phyloP scores from a whole-genome alignment of 1,140 invertebrate genomes.

The Apolygus lucorum region DNA sequence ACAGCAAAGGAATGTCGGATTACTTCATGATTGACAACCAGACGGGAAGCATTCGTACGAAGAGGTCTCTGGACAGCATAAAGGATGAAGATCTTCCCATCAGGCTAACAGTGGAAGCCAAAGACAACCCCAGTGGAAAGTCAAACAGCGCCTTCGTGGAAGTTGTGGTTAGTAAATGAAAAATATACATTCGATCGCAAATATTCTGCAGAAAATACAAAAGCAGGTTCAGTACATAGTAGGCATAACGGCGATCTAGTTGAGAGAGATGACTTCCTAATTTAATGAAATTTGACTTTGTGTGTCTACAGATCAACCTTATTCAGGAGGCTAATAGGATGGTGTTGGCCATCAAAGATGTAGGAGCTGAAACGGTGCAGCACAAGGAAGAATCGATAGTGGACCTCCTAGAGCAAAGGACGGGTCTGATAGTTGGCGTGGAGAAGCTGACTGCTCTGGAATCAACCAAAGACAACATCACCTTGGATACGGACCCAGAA shows the following conservation, averaged over 20 bases:
- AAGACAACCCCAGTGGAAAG: slow-evolving; percentile 59
- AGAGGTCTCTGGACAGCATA: slow-evolving; percentile 58
- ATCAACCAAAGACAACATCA: slow-evolving; percentile 56
- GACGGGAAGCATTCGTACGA: slow-evolving; percentile 64
- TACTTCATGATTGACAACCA: slow-evolving; percentile 65
- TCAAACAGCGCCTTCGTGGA: slow-evolving; percentile 53
- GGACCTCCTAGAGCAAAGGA: slow-evolving; percentile 61
- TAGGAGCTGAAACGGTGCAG: slow-evolving; percentile 59
- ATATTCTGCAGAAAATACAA: not conserved
- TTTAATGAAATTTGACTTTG: not conserved
- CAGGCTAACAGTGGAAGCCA: slow-evolving; percentile 60
- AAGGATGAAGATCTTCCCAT: slow-evolving; percentile 56
- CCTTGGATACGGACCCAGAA: slow-evolving; percentile 58
- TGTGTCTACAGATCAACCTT: slow-evolving; percentile 47
- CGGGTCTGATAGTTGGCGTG: slow-evolving; percentile 62
- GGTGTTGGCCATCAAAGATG: slow-evolving; percentile 63
- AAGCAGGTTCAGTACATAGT: too few relatives aligned
- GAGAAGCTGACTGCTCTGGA: slow-evolving; percentile 64
- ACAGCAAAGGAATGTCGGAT: slow-evolving; percentile 49
- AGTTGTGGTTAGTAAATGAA: slow-evolving; percentile 48
- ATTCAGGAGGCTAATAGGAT: slow-evolving; percentile 61
- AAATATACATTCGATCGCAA: not conserved
- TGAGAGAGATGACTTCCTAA: too few relatives aligned
- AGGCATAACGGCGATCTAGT: too few relatives aligned
- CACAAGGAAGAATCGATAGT: slow-evolving; percentile 54